Evolutionary conservation across 1,140 invertebrate genomes (phyloP).

Genomic region (Lithobius niger): DNA sequence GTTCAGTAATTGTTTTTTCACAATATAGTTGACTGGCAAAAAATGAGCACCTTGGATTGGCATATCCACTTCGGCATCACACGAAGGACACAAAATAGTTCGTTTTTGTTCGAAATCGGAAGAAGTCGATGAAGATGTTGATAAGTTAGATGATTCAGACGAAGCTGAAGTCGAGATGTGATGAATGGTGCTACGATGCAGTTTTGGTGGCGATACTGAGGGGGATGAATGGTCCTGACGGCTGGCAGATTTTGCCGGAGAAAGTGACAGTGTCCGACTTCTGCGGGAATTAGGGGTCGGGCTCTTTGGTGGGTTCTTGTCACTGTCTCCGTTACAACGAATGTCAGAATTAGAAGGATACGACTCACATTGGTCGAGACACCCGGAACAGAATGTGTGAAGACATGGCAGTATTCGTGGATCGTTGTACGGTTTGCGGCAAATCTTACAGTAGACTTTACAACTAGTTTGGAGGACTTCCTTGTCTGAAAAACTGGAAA

Average conservation of each 20-base stretch:
- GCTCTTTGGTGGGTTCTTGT: no score
- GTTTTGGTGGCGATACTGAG: neutral
- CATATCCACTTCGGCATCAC: conserved; percentile 35
- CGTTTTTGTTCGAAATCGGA: neutral
- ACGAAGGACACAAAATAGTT: conserved; percentile 36
- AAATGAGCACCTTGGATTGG: conserved; percentile 36
- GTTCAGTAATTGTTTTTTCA: conserved; percentile 38
- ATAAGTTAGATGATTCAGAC: neutral
- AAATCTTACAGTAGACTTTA: neutral
- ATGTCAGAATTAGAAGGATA: no score
- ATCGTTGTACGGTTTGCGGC: neutral
- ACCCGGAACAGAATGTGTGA: conserved; percentile 2
- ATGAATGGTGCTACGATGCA: neutral
- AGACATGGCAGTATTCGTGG: conserved; percentile 5
- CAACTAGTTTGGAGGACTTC: no score
- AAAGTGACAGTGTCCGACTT: neutral
- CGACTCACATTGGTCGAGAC: neutral
- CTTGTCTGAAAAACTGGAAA: no score
- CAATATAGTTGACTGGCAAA: conserved; percentile 41
- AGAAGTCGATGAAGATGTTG: neutral
- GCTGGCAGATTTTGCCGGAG: neutral
- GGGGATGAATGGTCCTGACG: neutral
- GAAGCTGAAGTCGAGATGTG: neutral
- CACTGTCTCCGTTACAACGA: no score
- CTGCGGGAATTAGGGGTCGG: no score